Evolutionary conservation across 2,113 vertebrate species (phyloP).

Genomic region (Agelaius tricolor): DNA sequence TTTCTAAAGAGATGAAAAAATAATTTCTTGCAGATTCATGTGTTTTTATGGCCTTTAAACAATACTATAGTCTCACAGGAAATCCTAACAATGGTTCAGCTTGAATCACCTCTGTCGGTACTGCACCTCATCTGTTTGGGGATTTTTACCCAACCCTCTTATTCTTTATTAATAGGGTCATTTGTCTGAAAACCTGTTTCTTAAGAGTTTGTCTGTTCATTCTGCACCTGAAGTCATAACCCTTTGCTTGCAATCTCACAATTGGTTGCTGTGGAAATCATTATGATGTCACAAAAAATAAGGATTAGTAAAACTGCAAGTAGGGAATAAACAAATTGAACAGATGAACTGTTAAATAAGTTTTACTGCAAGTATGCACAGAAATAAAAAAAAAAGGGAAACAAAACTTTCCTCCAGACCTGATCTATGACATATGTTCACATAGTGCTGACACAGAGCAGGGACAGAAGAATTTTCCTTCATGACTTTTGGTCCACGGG

Average conservation of each 20-base stretch:
- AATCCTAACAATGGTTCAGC: neutral
- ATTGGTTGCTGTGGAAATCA: slow-evolving; percentile 17
- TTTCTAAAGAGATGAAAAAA: neutral
- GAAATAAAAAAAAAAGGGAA: neutral
- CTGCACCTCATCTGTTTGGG: neutral
- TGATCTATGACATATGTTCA: neutral
- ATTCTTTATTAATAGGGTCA: neutral
- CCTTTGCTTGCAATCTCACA: slow-evolving; percentile 1
- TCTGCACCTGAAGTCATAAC: slow-evolving; percentile 15
- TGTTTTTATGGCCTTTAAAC: slow-evolving; percentile 2
- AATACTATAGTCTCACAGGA: neutral
- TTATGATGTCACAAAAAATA: neutral
- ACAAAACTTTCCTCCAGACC: neutral
- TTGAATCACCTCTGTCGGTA: neutral
- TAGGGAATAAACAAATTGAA: slow-evolving; percentile 14
- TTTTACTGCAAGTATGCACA: neutral
- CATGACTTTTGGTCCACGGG: neutral
- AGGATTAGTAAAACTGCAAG: neutral
- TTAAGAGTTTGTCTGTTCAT: neutral
- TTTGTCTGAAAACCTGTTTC: slow-evolving; percentile 7
- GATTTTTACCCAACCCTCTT: neutral
- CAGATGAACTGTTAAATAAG: neutral
- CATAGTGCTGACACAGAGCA: neutral
- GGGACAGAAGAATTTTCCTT: neutral
- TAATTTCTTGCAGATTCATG: neutral